Base-by-base conservation (phyloP, 1,140 invertebrate species). In the Armadillidium nasatum region DNA sequence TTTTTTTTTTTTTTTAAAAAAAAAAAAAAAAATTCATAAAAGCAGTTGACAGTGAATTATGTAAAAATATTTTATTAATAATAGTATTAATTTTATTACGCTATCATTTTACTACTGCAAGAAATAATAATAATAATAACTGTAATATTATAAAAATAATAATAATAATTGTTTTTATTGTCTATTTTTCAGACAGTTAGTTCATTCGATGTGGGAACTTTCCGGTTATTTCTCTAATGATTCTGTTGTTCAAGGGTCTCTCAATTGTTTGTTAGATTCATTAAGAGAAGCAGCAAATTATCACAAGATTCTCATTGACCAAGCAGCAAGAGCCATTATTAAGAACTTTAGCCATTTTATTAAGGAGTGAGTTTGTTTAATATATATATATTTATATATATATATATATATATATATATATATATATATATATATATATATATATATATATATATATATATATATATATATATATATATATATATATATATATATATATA, bases 271-370 rank as follows among this genome's bases (percentile, higher is more conserved):
- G 77, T 44, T 78, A 23, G 74, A 70, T 46, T 73, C 77, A 22
- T 46, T 78, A 0, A 71, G 77, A 21, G 77, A 78, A 75, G 74
- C 77, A 50, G 77, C 77, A n/a, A 78, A 78, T 44, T 75, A 78
- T 44, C 77, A 78, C 68, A 60, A 71, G 13, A 78, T 78, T 66
- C 50, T 75, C 10, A 74, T 75, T 33, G 77, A 78, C 45, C 77
- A 78, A 43, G 77, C 77, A 68, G 77, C 77, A 10, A 50, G 77
- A 15, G 77, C 77, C n/a, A 74, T 78, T n/a, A 78, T 74, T n/a
- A 78, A 78, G 50, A 78, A 78, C 45, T 60, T 78, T 4, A 45
- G 73, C 11, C 68, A 44, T 44, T 78, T 78, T 73, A 78, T 78
- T 23, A 78, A 75, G 66, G 75, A 75, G 77, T 78, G 21, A 74